Evolutionary conservation across 2,888 invertebrate species (phyloP).

Genomic region (Girardia tigrina): DNA sequence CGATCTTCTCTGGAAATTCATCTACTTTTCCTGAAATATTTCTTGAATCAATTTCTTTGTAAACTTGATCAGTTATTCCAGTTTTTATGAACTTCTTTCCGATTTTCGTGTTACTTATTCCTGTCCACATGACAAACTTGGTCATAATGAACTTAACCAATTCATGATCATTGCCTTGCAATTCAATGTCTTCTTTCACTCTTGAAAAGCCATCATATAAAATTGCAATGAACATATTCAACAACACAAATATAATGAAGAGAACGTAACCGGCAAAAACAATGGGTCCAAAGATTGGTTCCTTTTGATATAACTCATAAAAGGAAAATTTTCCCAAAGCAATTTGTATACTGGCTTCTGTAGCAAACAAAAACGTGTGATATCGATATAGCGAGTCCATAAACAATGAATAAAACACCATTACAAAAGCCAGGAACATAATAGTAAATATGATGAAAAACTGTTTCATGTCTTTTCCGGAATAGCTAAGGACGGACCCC

Average conservation of each 20-base stretch:
- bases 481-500: conserved; percentile 43
- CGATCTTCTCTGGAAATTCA: conserved; percentile 24
- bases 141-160: conserved; percentile 44
- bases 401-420: conserved; percentile 46
- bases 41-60: conserved; percentile 17
- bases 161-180: conserved; percentile 46
- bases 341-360: conserved; percentile 46
- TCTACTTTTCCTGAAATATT: conserved; percentile 1
- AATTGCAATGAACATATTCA: conserved; percentile 48
- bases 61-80: conserved; percentile 13
- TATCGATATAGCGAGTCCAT: conserved; percentile 39
- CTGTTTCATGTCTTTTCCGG: conserved; percentile 42
- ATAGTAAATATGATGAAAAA: conserved; percentile 48
- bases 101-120: conserved; percentile 36
- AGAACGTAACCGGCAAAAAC: conserved; percentile 36
- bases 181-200: conserved; percentile 41
- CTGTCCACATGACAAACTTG: conserved; percentile 41
- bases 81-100: conserved; percentile 26
- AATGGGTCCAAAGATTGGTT: conserved; percentile 39
- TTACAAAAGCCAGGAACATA: conserved; percentile 48
- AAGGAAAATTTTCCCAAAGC: conserved; percentile 50
- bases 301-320: conserved; percentile 43
- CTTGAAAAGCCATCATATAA: conserved; percentile 45
- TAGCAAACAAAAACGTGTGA: conserved; percentile 40
- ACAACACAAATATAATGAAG: conserved; percentile 44